Base-by-base conservation (phyloP, 2,888 invertebrate species). In the Arctia plantaginis region DNA sequence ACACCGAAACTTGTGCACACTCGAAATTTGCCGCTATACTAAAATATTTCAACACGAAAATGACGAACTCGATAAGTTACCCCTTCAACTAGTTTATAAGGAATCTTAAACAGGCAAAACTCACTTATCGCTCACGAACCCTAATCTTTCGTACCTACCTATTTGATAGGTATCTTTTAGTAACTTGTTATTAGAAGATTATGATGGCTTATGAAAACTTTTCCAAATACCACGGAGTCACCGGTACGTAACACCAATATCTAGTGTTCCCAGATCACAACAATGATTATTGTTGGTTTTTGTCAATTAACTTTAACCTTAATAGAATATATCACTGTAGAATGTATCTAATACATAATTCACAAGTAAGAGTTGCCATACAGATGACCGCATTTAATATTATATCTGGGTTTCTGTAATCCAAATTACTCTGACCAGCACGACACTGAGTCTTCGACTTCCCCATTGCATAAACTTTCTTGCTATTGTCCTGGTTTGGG, bases 1-100 rank as follows among this genome's bases (percentile, higher is more conserved):
- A 92, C 92, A 91, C 91, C 86, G 80, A 90, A 92, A 90, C 87
- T 90, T 88, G 88, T 87, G 88, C 87, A 84, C 88, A 88, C 90
- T 91, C 87, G 82, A 90, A 87, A 80, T 83, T 83, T 71, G 66
- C 71, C 77, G 78, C 66, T 79, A 87, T 87, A 84, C 86, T 89
- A 87, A 88, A 90, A 91, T 90, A 91, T 90, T 90, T 90, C 88
- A 86, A 85, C 88, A 87, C 87, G 87, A 88, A 85, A 84, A 81
- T 87, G 85, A 89, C 86, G 81, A 79, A 89, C 87, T 89, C 87
- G 77, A 91, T 89, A 89, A 90, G 90, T 93, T 90, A 90, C 77
- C 74, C 69, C 71, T 75, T 51, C 35, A 71, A 74, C 64, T 55
- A 77, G 41, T 27, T 70, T 62, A 18, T 20, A 30, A 41, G 62